Base-by-base conservation (phyloP, 2,797 vertebrate genomes). In the Stomatorhinus walkeri region DNA sequence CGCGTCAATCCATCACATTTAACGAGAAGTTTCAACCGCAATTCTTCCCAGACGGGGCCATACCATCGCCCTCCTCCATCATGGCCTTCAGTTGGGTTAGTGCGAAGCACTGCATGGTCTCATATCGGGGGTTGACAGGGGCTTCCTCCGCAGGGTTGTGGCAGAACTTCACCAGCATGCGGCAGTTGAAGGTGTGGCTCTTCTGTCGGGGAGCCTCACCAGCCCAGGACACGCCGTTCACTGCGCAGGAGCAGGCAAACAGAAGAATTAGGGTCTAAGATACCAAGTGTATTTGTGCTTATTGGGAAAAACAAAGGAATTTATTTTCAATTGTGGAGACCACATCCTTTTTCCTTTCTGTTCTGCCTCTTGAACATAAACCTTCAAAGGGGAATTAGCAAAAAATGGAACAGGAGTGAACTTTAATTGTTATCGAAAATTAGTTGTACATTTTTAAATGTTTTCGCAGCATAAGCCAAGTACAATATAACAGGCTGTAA, bases 61-160 rank as follows among this genome's bases (percentile, higher is more conserved):
- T 94, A 99, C 98, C 98, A 96, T 99, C 98, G 4, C 98, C 98
- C 90, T 99, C 98, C 92, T 99, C 98, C 95, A 98, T 97, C 96
- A 99, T 98, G 90, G 98, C 98, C 85, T 97, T 96, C 7, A 98
- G 98, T 92, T 99, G 98, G 2, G 98, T 99, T 89, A 99, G 96
- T 61, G 98, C 98, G 64, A 99, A 99, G 92, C 98, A 99, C 92
- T 99, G 98, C 98, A 99, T 99, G 56, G 96, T 98, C 95, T 99
- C 98, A 0, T 98, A 99, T 94, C 97, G 96, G 16, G 96, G 96
- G 72, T 93, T 95, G 68, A 93, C 92, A 0, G 92, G 92, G n/a
- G 96, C 94, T 90, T 98, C 97, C 90, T 98, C 98, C 83, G 97
- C 90, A 91, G 95, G 89, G 89, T 96, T 95, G 10, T 96, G 96